phyloP scores from a whole-genome alignment of 2,113 vertebrate genomes.

The Picathartes gymnocephalus region DNA sequence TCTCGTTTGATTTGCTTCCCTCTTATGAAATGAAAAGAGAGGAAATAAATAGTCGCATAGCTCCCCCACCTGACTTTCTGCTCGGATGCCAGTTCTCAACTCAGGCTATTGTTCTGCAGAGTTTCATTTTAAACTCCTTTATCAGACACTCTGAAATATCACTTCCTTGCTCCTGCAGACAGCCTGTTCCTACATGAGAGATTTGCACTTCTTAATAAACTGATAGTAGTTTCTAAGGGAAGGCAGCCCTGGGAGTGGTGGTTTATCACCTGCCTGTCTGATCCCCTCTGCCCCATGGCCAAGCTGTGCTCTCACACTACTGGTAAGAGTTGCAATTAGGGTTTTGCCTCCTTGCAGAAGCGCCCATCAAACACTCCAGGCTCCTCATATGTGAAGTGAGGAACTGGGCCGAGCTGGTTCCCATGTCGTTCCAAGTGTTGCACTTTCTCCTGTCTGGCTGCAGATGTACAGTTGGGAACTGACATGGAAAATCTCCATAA shows the following conservation, averaged over 20 bases:
- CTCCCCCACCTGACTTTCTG: not conserved
- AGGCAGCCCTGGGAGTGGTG: not conserved
- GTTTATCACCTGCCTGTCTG: not conserved
- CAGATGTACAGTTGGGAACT: not conserved
- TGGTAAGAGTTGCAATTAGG: not conserved
- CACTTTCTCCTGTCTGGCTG: not conserved
- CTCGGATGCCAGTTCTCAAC: not conserved
- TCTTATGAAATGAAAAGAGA: not conserved
- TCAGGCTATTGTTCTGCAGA: not conserved
- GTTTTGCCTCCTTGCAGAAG: not conserved
- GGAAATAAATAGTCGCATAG: constrained; percentile 16
- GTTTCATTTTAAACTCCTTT: not conserved
- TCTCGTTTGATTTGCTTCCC: not conserved
- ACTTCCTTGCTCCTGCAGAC: not conserved
- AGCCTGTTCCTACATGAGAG: not conserved
- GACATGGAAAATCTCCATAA: not conserved
- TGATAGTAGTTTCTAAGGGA: not conserved
- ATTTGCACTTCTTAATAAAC: not conserved
- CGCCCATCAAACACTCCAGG: not conserved
- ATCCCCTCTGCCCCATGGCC: not conserved
- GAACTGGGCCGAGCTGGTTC: not conserved
- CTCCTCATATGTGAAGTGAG: not conserved
- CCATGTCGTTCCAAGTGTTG: not conserved
- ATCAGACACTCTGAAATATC: not conserved
- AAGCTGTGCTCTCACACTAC: not conserved